Evolutionary conservation across 2,113 vertebrate species (phyloP).

Genomic region (Festucalex cinctus): DNA sequence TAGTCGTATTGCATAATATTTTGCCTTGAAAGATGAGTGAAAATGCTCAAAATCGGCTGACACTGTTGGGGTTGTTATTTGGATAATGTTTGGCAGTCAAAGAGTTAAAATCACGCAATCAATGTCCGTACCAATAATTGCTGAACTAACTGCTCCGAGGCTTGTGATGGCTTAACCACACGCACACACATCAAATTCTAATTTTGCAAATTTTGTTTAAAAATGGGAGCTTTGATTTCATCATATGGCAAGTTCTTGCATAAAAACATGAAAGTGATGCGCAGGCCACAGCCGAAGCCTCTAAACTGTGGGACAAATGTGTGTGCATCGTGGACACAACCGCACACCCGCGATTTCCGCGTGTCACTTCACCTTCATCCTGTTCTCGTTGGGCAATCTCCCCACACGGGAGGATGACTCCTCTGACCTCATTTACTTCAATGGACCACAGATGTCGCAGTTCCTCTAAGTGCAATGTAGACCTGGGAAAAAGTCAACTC

Average conservation of each 20-base stretch:
- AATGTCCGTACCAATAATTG: slow-evolving; percentile 10
- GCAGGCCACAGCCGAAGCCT: slow-evolving; percentile 19
- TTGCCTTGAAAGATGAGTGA: too few species aligned
- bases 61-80: too few species aligned
- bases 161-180: slow-evolving; percentile 17
- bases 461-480: slow-evolving; percentile 6
- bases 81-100: too few species aligned
- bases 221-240: slow-evolving; percentile 50
- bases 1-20: too few species aligned
- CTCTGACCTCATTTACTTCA: slow-evolving; percentile 19
- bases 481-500: neutral
- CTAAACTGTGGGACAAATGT: slow-evolving; percentile 48
- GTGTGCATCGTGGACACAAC: slow-evolving; percentile 49
- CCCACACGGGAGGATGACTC: slow-evolving; percentile 43
- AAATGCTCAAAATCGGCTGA: too few species aligned
- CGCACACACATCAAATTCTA: slow-evolving; percentile 11
- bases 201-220: slow-evolving; percentile 31
- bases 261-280: slow-evolving; percentile 38
- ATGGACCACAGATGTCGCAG: slow-evolving; percentile 31
- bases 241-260: slow-evolving; percentile 29
- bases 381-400: slow-evolving; percentile 24
- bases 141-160: slow-evolving; percentile 19
- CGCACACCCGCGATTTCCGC: slow-evolving; percentile 45
- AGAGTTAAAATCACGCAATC: neutral
- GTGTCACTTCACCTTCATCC: slow-evolving; percentile 35